A percentile compares a stretch with the other conserved stretches of the same genome.
Conservation (phyloP, 2,888 invertebrate genomes). For the Carpatolechia fugitivella region DNA sequence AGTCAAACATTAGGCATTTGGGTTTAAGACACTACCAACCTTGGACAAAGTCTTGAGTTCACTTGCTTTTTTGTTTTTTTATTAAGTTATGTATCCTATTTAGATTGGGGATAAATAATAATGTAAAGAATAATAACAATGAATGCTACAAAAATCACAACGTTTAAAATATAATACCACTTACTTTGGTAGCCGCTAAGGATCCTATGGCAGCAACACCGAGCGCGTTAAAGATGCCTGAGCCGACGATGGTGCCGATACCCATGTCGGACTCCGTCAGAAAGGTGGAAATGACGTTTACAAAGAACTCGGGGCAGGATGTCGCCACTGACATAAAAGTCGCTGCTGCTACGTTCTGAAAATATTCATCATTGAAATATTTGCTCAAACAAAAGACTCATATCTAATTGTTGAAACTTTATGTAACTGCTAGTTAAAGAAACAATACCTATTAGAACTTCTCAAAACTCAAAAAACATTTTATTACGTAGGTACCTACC, state of each 20-base stretch:
- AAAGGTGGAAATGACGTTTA: constrained; percentile 93
- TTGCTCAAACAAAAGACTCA: neutral
- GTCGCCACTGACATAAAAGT: constrained; percentile 98
- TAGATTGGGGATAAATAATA: too few relatives aligned
- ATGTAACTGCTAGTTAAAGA: too few relatives aligned
- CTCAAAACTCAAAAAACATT: too few relatives aligned
- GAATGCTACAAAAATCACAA: too few relatives aligned
- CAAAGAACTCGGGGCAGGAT: constrained; percentile 95
- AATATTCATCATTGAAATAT: neutral
- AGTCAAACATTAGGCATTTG: too few relatives aligned
- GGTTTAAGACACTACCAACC: too few relatives aligned
- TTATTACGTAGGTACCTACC: too few relatives aligned
- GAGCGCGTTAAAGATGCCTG: constrained; percentile 91
- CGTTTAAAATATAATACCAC: neutral
- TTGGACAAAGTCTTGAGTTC: too few relatives aligned
- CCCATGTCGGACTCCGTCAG: constrained; percentile 91
- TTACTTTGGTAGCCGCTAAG: constrained; percentile 79
- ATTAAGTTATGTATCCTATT: too few relatives aligned
- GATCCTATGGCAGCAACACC: constrained; percentile 91
- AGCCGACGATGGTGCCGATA: constrained; percentile 92
- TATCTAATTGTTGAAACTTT: neutral
- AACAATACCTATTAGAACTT: too few relatives aligned
- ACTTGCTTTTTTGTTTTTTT: too few relatives aligned
- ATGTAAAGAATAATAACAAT: too few relatives aligned
- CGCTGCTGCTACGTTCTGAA: constrained; percentile 94